phyloP scores from a whole-genome alignment of 2,113 vertebrate species.

The Thalassoma bifasciatum region DNA sequence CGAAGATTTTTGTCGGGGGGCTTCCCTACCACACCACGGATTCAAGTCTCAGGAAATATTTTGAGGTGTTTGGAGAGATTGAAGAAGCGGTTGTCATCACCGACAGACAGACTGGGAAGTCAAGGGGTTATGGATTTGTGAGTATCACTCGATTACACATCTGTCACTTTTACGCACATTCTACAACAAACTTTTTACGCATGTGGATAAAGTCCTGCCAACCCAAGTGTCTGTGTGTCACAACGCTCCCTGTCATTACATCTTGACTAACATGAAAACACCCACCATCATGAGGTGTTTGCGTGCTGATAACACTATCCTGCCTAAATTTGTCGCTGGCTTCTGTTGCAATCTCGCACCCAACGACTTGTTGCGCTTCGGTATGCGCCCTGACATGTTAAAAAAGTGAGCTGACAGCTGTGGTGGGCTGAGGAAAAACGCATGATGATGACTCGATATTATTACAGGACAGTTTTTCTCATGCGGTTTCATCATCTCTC shows the following conservation, averaged over 20 bases:
- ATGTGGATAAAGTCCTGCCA: not conserved
- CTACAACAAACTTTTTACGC: conserved; percentile 6
- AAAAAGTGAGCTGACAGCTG: conserved; percentile 48
- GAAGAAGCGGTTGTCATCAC: conserved; percentile 98
- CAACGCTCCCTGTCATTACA: conserved; percentile 7
- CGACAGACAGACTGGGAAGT: conserved; percentile 97
- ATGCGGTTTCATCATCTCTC: conserved; percentile 28
- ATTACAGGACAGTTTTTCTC: conserved; percentile 9
- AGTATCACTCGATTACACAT: conserved; percentile 75
- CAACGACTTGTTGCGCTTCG: conserved; percentile 61
- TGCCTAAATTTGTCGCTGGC: conserved; percentile 41
- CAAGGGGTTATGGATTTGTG: conserved; percentile 98
- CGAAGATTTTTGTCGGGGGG: conserved; percentile 98
- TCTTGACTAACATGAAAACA: conserved; percentile 24
- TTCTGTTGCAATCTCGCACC: conserved; percentile 56
- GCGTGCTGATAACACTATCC: conserved; percentile 46
- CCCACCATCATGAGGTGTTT: conserved; percentile 59
- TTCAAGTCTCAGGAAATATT: conserved; percentile 98
- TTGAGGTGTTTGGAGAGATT: conserved; percentile 98
- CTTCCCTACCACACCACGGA: conserved; percentile 98
- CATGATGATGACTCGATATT: conserved; percentile 21
- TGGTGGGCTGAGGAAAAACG: conserved; percentile 27
- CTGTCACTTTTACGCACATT: not conserved
- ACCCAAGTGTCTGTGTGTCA: too few species aligned
- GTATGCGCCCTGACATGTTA: conserved; percentile 59